Evolutionary conservation across 2,797 vertebrate species (phyloP).

Genomic region (Enteromius fasciolatus): DNA sequence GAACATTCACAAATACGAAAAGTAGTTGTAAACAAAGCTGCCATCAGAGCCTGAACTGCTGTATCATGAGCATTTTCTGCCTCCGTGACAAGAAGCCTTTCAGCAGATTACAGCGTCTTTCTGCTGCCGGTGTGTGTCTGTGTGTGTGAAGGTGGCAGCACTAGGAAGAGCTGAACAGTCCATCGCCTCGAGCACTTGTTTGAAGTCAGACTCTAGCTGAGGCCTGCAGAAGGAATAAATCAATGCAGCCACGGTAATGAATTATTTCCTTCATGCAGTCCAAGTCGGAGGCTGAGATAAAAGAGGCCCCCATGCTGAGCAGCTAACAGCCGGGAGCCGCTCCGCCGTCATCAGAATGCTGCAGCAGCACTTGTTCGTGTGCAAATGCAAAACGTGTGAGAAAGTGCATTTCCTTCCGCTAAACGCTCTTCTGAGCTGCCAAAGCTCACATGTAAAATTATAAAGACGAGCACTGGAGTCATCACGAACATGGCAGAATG

Average conservation of each 20-base stretch:
- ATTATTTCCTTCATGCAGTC: constrained; percentile 71
- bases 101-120: constrained; percentile 8
- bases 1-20: not conserved
- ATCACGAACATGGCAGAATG: not conserved
- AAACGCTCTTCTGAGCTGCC: not conserved
- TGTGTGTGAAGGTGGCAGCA: not conserved
- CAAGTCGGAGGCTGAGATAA: constrained; percentile 63
- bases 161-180: constrained; percentile 16
- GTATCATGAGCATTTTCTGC: constrained; percentile 14
- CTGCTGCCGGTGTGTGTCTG: constrained; percentile 9
- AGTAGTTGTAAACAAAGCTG: not conserved
- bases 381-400: not conserved
- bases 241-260: constrained; percentile 67
- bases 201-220: constrained; percentile 64
- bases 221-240: constrained; percentile 61
- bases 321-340: constrained; percentile 57
- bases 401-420: not conserved
- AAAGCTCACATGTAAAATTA: not conserved
- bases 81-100: not conserved
- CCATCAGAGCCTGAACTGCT: not conserved
- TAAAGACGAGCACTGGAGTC: not conserved
- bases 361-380: constrained; percentile 47
- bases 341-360: constrained; percentile 36
- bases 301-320: constrained; percentile 60
- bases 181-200: constrained; percentile 53